Conservation (phyloP, 2,797 vertebrate genomes). For the Discoglossus pictus region DNA sequence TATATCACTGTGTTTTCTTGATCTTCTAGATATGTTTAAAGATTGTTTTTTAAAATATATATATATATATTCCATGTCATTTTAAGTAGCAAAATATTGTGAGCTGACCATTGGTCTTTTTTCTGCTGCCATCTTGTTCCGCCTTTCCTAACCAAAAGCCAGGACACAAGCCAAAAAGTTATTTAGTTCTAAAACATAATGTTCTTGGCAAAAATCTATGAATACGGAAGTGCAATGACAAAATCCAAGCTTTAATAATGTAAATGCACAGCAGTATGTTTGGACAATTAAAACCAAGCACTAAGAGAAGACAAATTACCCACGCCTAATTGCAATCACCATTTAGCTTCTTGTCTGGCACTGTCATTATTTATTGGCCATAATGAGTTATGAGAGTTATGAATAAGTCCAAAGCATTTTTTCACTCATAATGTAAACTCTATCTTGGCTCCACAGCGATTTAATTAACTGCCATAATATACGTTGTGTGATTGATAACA, state of each 20-base stretch:
- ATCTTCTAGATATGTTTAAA: no score
- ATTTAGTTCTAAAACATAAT: neutral
- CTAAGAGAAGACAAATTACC: conserved; percentile 33
- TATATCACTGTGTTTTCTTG: no score
- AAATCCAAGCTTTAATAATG: neutral
- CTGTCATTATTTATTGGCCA: conserved; percentile 2
- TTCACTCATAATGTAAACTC: conserved; percentile 4
- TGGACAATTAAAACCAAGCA: conserved; percentile 10
- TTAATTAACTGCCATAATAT: neutral
- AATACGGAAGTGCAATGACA: neutral
- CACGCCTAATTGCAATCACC: conserved; percentile 21
- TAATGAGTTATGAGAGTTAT: conserved; percentile 32
- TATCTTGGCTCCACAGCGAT: neutral
- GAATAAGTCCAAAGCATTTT: neutral
- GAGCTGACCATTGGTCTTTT: no score
- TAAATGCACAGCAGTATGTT: conserved; percentile 7
- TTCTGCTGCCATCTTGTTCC: no score
- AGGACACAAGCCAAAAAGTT: no score
- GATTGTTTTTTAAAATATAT: no score
- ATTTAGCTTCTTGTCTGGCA: conserved; percentile 22
- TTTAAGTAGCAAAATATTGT: no score
- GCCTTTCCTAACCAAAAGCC: no score
- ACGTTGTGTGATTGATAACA: conserved; percentile 6
- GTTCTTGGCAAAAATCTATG: neutral
- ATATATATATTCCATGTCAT: no score